Evolutionary conservation across 2,113 vertebrate species (phyloP), one percentile per base, ranked within the genome.

Genomic region (Thermophis baileyi): DNA sequence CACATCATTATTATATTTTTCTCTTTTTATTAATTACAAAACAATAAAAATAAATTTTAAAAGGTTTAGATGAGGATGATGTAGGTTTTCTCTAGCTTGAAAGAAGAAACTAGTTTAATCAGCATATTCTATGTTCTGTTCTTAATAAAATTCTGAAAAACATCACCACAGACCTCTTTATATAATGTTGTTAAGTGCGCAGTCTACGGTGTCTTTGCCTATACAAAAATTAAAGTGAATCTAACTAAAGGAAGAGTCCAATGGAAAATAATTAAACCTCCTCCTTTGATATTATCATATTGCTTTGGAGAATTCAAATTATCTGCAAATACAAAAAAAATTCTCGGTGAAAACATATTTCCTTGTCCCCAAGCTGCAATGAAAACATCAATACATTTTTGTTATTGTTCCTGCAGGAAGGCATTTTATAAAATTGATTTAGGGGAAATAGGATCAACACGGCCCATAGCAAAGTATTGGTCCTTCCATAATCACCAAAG

Each of bases 401-500:
- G 55, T 63, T 85, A 47, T 53, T 93, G 54, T 30, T 86, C 54
- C n/a, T n/a, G 25, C 27, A 49, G 49, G 22, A n/a, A 92, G 27
- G 6, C 16, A 91, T 91, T 93, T 94, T 93, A 86, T 55, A 92
- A 89, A 92, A 93, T 18, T 91, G 3, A 1, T 90, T 0, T 81
- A 0, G 90, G 69, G 90, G 57, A 94, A 95, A 93, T 0, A 4
- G 0, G 53, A 35, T 90, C 63, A 93, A 8, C 24, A 50, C 8
- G 87, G 88, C 4, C 85, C 60, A 12, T 60, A 53, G 51, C 87
- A 90, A 93, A 93, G 27, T 89, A 44, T 24, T 92, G 22, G 85
- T 92, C 57, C 95, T 95, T 63, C 55, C 10, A 40, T 81, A 94
- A 94, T 91, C 91, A 63, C 85, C 90, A 54, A 18, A 93, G 40